Conservation (phyloP, 2,888 invertebrate species). For the Apamea crenata region DNA sequence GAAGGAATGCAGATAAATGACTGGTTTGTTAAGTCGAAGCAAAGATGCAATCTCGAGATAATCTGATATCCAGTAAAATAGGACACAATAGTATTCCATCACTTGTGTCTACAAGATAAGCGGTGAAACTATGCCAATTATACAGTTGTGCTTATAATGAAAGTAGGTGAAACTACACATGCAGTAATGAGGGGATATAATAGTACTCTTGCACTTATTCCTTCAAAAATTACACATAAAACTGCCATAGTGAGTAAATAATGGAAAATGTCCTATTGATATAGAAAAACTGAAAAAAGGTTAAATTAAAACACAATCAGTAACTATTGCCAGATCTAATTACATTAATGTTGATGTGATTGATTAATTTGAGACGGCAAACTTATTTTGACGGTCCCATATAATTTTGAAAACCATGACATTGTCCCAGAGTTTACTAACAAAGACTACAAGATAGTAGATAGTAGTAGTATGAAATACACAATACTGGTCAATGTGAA, state of each 20-base stretch:
- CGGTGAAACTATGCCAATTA: slow-evolving; percentile 31
- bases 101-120: slow-evolving; percentile 53
- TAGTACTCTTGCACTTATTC: not conserved
- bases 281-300: not conserved
- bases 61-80: slow-evolving; percentile 45
- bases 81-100: slow-evolving; percentile 45
- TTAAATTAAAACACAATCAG: slow-evolving; percentile 19
- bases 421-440: not conserved
- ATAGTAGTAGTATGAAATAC: not conserved
- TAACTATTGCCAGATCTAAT: not conserved
- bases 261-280: not conserved
- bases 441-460: not conserved
- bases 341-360: slow-evolving; percentile 6
- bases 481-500: not conserved
- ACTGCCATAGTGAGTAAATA: not conserved
- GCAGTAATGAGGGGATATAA: not conserved
- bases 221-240: not conserved
- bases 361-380: not conserved
- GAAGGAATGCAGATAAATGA: slow-evolving; percentile 4
- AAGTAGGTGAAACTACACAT: slow-evolving; percentile 21
- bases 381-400: not conserved
- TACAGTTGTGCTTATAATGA: slow-evolving; percentile 10
- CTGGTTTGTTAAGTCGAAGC: not conserved
- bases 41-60: slow-evolving; percentile 47
- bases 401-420: slow-evolving; percentile 6